Evolutionary conservation across 2,888 invertebrate genomes (phyloP).

Genomic region (Coenonympha arcania): DNA sequence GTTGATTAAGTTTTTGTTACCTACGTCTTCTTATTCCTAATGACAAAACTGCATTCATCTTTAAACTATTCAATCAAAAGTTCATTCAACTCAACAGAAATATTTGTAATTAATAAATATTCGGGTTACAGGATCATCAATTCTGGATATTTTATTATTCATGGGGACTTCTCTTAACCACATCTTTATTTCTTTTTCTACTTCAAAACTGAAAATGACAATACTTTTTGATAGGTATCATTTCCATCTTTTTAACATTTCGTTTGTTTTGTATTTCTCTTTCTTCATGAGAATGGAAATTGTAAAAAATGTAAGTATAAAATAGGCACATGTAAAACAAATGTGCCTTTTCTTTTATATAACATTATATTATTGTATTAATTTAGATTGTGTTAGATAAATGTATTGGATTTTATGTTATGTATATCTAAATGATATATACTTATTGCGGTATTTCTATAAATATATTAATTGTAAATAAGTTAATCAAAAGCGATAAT

Average conservation of each 20-base stretch:
- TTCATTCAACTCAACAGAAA: no score
- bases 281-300: not conserved
- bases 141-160: no score
- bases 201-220: no score
- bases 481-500: conserved; percentile 19
- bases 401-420: conserved; percentile 27
- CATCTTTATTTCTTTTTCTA: no score
- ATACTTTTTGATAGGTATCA: no score
- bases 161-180: not conserved
- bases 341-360: conserved; percentile 20
- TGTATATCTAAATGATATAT: not conserved
- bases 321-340: conserved; percentile 9
- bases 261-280: not conserved
- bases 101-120: no score
- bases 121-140: no score
- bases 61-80: no score
- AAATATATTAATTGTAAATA: conserved; percentile 37
- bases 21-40: no score
- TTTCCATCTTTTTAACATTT: not conserved
- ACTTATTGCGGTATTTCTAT: conserved; percentile 5
- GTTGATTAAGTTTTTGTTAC: no score
- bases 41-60: no score
- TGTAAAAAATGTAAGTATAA: conserved; percentile 7
- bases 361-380: conserved; percentile 10
- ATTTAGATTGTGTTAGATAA: no score